Evolutionary conservation across 2,113 vertebrate species (phyloP).

Genomic region (Enhydra lutris): DNA sequence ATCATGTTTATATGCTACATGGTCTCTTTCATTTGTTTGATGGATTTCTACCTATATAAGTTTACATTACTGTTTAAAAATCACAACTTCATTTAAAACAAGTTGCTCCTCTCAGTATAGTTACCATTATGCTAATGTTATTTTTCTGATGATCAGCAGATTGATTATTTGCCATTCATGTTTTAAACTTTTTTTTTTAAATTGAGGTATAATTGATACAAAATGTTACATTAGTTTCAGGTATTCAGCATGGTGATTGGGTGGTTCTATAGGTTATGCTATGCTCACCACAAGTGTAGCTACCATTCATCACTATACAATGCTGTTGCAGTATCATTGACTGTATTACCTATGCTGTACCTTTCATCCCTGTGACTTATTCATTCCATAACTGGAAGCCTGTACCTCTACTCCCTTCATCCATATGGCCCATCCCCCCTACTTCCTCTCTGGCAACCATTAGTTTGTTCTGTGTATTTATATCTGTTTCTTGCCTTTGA

Average conservation of each 20-base stretch:
- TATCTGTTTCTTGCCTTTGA: neutral
- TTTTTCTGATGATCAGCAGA: slow-evolving; percentile 1
- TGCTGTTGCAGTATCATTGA: neutral
- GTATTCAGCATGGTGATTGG: neutral
- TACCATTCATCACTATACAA: neutral
- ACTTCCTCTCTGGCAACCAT: neutral
- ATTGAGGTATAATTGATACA: neutral
- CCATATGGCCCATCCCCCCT: no score
- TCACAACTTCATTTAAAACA: neutral
- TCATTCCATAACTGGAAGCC: neutral
- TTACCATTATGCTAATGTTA: neutral
- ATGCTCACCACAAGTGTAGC: neutral
- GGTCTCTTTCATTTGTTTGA: neutral
- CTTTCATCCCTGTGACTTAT: neutral
- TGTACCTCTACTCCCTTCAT: neutral
- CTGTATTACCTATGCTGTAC: neutral
- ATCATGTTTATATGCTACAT: neutral
- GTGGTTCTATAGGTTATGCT: neutral
- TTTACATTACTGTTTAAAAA: slow-evolving; percentile 20
- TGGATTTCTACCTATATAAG: neutral
- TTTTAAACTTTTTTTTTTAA: neutral
- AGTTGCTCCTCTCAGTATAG: neutral
- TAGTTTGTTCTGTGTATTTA: neutral
- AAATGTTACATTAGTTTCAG: neutral
- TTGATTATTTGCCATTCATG: neutral